phyloP scores from a whole-genome alignment of 1,140 invertebrate species.

The Aphaenogaster floridana region DNA sequence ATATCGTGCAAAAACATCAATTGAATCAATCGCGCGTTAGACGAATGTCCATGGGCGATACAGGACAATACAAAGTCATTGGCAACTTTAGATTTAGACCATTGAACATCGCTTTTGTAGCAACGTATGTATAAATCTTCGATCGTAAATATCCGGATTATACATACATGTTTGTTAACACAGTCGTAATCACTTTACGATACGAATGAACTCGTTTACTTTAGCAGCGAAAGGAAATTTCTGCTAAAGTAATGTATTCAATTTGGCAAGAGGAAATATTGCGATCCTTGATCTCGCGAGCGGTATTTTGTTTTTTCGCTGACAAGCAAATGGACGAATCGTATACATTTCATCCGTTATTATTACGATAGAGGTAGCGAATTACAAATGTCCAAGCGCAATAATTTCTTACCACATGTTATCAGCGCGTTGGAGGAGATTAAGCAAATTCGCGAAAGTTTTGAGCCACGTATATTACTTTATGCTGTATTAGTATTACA shows the following conservation, averaged over 20 bases:
- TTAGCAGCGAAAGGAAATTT: background rate
- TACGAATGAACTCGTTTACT: background rate
- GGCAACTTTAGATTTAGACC: background rate
- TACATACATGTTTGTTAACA: background rate
- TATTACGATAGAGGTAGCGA: background rate
- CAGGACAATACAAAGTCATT: background rate
- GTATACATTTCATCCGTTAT: background rate
- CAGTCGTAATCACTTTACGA: background rate
- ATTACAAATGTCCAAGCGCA: conserved; percentile 66
- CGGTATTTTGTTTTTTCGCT: background rate
- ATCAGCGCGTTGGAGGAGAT: background rate
- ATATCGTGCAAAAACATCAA: background rate
- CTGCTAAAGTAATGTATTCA: background rate
- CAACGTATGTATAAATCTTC: background rate
- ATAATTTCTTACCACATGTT: conserved; percentile 63
- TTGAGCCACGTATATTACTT: conserved; percentile 46
- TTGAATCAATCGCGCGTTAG: background rate
- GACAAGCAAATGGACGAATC: background rate
- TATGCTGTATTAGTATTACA: conserved; percentile 62
- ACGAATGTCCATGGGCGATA: background rate
- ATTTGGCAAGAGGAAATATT: background rate
- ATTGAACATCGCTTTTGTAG: background rate
- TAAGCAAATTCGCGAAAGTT: background rate
- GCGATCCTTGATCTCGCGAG: background rate
- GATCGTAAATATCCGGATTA: background rate